A percentile compares a stretch with the other conserved stretches of the same genome.
These are phyloP conservation scores for Sicus ferrugineus DNA, from an alignment of 2,888 invertebrate genomes.

Conservation along the genomic window DNA sequence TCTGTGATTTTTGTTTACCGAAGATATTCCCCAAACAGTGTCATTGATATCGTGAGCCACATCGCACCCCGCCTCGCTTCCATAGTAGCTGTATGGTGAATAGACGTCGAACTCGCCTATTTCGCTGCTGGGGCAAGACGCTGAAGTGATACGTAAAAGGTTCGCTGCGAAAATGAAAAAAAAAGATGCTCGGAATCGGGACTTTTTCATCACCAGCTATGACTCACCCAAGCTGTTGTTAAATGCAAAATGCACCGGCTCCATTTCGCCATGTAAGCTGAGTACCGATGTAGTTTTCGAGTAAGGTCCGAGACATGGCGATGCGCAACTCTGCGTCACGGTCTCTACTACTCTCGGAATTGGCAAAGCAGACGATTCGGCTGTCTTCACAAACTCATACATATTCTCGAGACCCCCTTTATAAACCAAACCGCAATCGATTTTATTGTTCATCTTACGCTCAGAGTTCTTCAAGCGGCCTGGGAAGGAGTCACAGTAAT, in stretches of 20 bases:
- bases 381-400: conserved; percentile 59
- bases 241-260: conserved; percentile 57
- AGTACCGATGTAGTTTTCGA: conserved; percentile 56
- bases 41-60: conserved; percentile 63
- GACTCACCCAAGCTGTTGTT: conserved; percentile 60
- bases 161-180: conserved; percentile 52
- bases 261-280: conserved; percentile 63
- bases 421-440: conserved; percentile 64
- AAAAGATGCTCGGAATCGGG: neutral
- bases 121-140: conserved; percentile 85
- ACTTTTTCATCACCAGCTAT: neutral
- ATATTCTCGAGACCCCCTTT: conserved; percentile 62
- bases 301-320: too few relatives aligned
- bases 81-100: conserved; percentile 80
- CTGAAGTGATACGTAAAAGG: conserved; percentile 71
- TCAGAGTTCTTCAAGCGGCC: conserved; percentile 63
- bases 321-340: too few relatives aligned
- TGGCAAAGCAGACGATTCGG: conserved; percentile 54
- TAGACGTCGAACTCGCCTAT: conserved; percentile 83
- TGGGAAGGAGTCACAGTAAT: conserved; percentile 45
- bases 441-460: conserved; percentile 64
- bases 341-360: conserved; percentile 53
- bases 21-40: conserved; percentile 62
- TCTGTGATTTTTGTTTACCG: conserved; percentile 47
- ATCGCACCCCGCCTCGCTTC: conserved; percentile 68